Conservation (phyloP, 2,888 invertebrate species). For the Phyllotreta cruciferae region DNA sequence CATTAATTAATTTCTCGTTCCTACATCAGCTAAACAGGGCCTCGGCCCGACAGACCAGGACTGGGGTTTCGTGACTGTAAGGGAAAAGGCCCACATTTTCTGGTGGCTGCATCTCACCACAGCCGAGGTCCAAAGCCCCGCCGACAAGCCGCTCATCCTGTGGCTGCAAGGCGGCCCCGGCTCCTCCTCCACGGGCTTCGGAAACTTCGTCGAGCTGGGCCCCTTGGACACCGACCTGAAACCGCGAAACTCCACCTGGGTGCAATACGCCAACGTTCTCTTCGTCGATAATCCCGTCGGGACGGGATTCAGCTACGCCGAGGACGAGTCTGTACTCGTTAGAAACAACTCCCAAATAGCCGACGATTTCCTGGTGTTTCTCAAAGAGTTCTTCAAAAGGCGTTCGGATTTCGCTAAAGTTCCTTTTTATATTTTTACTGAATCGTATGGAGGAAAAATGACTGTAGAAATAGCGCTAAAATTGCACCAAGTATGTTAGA, state of each 20-base stretch:
- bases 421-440: slow-evolving; percentile 84
- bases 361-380: slow-evolving; percentile 75
- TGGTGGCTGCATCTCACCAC: slow-evolving; percentile 82
- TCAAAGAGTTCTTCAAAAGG: slow-evolving; percentile 71
- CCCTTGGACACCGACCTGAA: slow-evolving; percentile 51
- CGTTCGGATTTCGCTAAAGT: slow-evolving; percentile 74
- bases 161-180: slow-evolving; percentile 79
- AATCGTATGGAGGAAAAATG: slow-evolving; percentile 95
- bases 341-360: slow-evolving; percentile 72
- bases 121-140: slow-evolving; percentile 64
- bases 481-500: slow-evolving; percentile 56
- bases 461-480: slow-evolving; percentile 76
- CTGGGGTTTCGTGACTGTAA: slow-evolving; percentile 77
- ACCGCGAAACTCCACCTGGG: slow-evolving; percentile 61
- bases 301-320: slow-evolving; percentile 81
- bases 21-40: slow-evolving; percentile 46
- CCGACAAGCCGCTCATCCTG: slow-evolving; percentile 73
- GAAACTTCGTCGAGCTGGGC: slow-evolving; percentile 70
- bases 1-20: slow-evolving; percentile 45
- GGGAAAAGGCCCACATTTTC: slow-evolving; percentile 81
- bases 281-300: slow-evolving; percentile 93
- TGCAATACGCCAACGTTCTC: slow-evolving; percentile 70
- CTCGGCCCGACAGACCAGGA: slow-evolving; percentile 73
- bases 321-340: slow-evolving; percentile 62
- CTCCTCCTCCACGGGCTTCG: slow-evolving; percentile 60